Conservation (phyloP, 30 jellyfish, hydroid and myxozoan genomes). For the Chrysaora quinquecirrha region DNA sequence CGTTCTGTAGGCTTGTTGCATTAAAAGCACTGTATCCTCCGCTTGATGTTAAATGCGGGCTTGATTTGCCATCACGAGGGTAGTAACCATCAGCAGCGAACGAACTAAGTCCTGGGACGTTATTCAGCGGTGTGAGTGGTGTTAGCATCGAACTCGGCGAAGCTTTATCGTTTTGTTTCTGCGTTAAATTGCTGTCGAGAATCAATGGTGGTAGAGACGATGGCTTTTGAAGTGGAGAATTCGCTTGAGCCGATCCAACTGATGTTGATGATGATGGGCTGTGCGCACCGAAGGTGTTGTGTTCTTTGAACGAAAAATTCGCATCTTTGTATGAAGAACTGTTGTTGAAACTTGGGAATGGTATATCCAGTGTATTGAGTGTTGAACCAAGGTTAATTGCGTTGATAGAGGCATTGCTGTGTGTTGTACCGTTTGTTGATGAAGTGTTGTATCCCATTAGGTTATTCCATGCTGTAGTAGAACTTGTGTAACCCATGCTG, state of each 20-base stretch:
- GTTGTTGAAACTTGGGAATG: conserved; percentile 71
- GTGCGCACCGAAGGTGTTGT: conserved; percentile 67
- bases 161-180: conserved; percentile 86
- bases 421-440: conserved; percentile 46
- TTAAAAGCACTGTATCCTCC: conserved; percentile 40
- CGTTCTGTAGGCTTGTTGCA: conserved; percentile 34
- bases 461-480: conserved; percentile 55
- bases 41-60: conserved; percentile 79
- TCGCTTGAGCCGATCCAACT: conserved; percentile 35
- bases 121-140: conserved; percentile 97
- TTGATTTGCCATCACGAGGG: conserved; percentile 77
- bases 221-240: conserved; percentile 75
- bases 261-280: conserved; percentile 63
- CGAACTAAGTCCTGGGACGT: conserved; percentile 83
- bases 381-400: conserved; percentile 64
- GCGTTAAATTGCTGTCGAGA: conserved; percentile 77
- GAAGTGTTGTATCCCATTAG: conserved; percentile 31
- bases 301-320: conserved; percentile 70
- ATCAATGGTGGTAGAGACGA: conserved; percentile 85
- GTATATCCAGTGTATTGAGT: conserved; percentile 51
- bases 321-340: conserved; percentile 55
- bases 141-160: conserved; percentile 97
- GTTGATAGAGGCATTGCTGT: conserved; percentile 31
- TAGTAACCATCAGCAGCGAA: conserved; percentile 83
- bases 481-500: conserved; percentile 51